Evolutionary conservation across 2,797 vertebrate species (phyloP).

Genomic region (Dipus sagitta): DNA sequence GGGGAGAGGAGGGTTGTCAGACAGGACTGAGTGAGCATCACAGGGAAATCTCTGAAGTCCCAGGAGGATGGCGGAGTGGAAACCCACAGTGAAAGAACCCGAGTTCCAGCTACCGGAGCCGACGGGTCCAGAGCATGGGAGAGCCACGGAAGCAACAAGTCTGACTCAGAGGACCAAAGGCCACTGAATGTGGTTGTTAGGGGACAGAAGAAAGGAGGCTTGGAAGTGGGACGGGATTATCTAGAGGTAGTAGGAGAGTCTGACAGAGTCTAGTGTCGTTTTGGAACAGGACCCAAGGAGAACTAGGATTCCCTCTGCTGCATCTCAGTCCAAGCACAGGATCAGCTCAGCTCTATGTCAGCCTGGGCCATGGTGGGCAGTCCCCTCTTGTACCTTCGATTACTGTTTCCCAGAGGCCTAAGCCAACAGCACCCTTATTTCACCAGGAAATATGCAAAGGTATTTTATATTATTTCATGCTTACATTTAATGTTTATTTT

Average conservation of each 20-base stretch:
- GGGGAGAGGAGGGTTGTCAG: background rate
- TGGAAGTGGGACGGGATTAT: background rate
- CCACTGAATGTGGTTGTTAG: background rate
- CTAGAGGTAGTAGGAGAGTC: background rate
- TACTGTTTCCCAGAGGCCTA: background rate
- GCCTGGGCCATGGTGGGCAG: background rate
- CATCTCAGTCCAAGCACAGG: background rate
- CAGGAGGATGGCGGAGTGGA: background rate
- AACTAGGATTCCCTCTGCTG: background rate
- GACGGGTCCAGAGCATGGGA: background rate
- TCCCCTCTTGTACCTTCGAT: background rate
- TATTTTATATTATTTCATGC: conserved; percentile 27
- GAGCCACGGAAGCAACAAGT: background rate
- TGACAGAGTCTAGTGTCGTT: background rate
- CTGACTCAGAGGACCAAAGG: background rate
- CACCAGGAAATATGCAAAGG: background rate
- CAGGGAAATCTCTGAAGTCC: background rate
- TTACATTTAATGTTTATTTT: conserved; percentile 46
- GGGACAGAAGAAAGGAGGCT: background rate
- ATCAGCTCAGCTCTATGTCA: background rate
- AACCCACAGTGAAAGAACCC: background rate
- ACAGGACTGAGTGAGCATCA: background rate
- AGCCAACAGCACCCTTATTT: conserved; percentile 1
- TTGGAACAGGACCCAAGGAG: background rate
- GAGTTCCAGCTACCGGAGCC: background rate